A percentile compares a stretch with the other conserved stretches of the same genome.
Conservation (phyloP, 2,888 invertebrate genomes). For the Meta bourneti region DNA sequence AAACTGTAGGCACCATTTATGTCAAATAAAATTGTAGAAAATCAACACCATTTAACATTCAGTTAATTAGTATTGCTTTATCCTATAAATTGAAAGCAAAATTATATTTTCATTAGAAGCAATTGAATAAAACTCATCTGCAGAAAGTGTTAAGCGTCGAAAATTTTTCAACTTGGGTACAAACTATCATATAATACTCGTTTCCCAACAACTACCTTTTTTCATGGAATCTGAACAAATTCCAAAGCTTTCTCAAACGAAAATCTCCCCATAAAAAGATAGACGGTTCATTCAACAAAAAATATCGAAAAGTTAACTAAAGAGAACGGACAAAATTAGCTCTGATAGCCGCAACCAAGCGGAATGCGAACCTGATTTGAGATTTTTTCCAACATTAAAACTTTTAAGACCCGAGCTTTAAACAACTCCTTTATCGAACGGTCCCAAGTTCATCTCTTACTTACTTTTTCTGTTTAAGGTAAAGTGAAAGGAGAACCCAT, state of each 20-base stretch:
- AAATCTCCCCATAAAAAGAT: neutral
- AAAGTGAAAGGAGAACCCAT: neutral
- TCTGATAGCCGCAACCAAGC: neutral
- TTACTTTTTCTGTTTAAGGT: no score
- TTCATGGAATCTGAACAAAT: neutral
- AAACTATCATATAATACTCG: neutral
- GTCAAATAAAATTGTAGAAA: no score
- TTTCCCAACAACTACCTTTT: neutral
- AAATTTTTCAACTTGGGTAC: neutral
- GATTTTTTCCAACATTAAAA: neutral
- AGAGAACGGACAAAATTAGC: neutral
- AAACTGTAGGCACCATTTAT: no score
- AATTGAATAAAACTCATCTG: constrained; percentile 10
- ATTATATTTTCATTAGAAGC: neutral
- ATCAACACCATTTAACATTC: no score
- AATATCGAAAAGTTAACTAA: neutral
- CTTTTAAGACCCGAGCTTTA: neutral
- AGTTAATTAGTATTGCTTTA: no score
- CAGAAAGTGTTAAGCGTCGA: constrained; percentile 13
- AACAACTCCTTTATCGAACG: neutral
- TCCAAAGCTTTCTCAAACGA: neutral
- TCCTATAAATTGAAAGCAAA: no score
- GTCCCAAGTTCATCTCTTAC: no score
- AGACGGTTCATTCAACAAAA: neutral
- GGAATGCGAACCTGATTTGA: neutral